Percentiles rank a stretch among this genome's conserved stretches.
Conservation (phyloP, 2,888 invertebrate genomes). For the Thereva nobilitata region DNA sequence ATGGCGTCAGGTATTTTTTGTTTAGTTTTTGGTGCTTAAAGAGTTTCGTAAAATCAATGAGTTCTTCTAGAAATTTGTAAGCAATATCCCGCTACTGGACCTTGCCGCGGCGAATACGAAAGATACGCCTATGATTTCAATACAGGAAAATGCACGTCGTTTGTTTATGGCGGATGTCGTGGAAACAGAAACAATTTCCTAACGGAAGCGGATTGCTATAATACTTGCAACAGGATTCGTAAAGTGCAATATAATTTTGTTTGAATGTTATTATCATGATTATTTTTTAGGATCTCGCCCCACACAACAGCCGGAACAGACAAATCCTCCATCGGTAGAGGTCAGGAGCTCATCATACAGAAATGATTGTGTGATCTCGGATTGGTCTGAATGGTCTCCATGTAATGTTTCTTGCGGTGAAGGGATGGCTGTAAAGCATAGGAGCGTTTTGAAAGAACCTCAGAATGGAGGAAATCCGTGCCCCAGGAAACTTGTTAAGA, state of each 20-base stretch:
- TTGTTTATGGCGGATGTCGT: constrained; percentile 86
- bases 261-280: neutral
- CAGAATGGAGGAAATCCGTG: constrained; percentile 53
- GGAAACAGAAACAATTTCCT: constrained; percentile 93
- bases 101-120: constrained; percentile 84
- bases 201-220: constrained; percentile 74
- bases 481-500: constrained; percentile 51
- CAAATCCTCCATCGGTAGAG: neutral
- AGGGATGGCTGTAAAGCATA: constrained; percentile 67
- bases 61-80: constrained; percentile 74
- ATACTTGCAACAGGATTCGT: constrained; percentile 62
- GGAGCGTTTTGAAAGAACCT: constrained; percentile 51
- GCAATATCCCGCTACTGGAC: constrained; percentile 77
- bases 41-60: neutral
- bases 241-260: neutral
- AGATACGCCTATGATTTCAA: constrained; percentile 83
- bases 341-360: constrained; percentile 39
- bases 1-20: constrained; percentile 72
- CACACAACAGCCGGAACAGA: neutral
- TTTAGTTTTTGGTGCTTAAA: neutral
- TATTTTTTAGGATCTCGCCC: constrained; percentile 12
- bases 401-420: constrained; percentile 81
- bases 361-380: constrained; percentile 72
- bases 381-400: constrained; percentile 82
- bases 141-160: constrained; percentile 80